Evolutionary conservation across 2,113 vertebrate species (phyloP), one percentile per base, ranked within the genome.

Genomic region (Pseudonaja textilis): DNA sequence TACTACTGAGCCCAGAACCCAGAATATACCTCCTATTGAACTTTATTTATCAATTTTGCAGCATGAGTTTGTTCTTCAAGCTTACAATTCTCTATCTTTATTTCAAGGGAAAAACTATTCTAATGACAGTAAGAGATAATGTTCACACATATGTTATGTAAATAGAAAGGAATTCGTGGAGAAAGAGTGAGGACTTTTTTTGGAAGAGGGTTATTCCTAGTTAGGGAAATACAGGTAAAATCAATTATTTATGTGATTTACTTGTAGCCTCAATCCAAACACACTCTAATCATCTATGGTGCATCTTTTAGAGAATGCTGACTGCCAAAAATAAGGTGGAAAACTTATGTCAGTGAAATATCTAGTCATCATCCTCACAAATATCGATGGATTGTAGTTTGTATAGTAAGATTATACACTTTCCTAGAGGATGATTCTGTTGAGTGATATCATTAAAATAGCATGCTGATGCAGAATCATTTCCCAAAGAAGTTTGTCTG

Each of bases 131-230:
- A 90, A 52, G 5, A 3, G 25, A 88, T 18, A 91, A 95, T n/a
- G 96, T 96, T n/a, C 94, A 96, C 14, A 95, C 94, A 16, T 92
- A 97, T 11, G 94, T 95, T n/a, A 95, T 98, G n/a, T 91, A 94
- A 87, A 91, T 97, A 93, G 96, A 97, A 88, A 97, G 96, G 85
- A 95, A 94, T 29, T n/a, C 0, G 88, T 96, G 96, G 88, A 97
- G 64, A 93, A 98, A 98, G 64, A 91, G 98, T 91, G 85, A 47
- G 4, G 10, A 3, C 18, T 7, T 1, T 81, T 64, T 85, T 23
- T 1, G 45, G 85, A 12, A 25, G 34, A 23, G 2, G 22, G 9
- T 98, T 95, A 97, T 98, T 98, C 97, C 54, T 97, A 98, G 64
- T 4, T 97, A 57, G 96, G 95, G 81, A 96, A 98, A 55, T 88